Conservation (phyloP, 2,797 vertebrate genomes). For the Psittacula derbiana region DNA sequence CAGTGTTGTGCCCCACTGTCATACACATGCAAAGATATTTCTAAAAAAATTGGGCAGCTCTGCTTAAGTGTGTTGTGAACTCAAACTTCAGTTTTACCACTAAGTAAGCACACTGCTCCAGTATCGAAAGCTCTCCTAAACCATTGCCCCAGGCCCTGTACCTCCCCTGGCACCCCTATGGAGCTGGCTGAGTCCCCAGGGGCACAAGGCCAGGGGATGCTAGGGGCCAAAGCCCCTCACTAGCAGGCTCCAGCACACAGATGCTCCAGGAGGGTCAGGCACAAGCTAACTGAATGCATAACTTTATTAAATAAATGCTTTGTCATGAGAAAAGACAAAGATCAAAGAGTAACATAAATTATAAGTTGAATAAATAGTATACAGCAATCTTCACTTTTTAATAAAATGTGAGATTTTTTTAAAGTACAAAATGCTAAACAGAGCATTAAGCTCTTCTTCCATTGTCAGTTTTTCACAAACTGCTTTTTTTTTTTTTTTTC, state of each 20-base stretch:
- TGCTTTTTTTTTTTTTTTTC: conserved; percentile 59
- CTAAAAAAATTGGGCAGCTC: not conserved
- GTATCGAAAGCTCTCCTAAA: not conserved
- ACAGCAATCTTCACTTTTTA: conserved; percentile 98
- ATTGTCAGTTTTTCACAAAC: conserved; percentile 83
- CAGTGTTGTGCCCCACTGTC: not conserved
- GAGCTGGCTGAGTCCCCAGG: not conserved
- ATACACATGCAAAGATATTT: not conserved
- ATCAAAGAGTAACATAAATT: conserved; percentile 99
- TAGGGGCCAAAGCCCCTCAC: accelerated
- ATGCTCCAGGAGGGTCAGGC: conserved; percentile 52
- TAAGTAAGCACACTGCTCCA: accelerated
- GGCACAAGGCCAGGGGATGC: not conserved
- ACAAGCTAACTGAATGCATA: conserved; percentile 93
- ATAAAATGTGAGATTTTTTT: conserved; percentile 84
- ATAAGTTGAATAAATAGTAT: conserved; percentile 99
- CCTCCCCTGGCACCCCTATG: not conserved
- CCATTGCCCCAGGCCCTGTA: not conserved
- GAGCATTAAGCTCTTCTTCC: conserved; percentile 85
- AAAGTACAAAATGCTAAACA: conserved; percentile 96
- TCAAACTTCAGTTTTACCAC: not conserved
- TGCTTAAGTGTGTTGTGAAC: not conserved
- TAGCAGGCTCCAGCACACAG: not conserved
- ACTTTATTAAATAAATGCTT: conserved; percentile 99
- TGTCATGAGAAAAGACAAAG: conserved; percentile 99